phyloP scores from a whole-genome alignment of 2,797 vertebrate species.

The Hyperoplus lanceolatus region DNA sequence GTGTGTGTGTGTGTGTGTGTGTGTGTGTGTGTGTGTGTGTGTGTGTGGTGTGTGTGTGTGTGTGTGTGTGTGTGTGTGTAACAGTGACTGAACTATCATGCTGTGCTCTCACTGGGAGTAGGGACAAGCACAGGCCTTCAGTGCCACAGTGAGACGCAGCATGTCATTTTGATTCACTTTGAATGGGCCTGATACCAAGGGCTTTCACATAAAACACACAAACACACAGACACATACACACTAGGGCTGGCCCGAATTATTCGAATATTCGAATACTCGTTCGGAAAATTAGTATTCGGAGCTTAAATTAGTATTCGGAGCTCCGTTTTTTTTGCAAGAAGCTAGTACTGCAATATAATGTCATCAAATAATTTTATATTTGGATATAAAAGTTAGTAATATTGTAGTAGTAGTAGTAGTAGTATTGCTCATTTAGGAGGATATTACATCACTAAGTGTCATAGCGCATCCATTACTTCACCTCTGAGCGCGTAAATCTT shows the following conservation, averaged over 20 bases:
- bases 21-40: neutral
- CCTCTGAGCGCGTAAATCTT: too few species aligned
- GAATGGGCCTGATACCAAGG: slow-evolving; percentile 64
- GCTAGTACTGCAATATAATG: too few species aligned
- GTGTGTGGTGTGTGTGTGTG: slow-evolving; percentile 12
- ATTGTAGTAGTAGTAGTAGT: too few species aligned
- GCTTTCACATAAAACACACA: slow-evolving; percentile 18
- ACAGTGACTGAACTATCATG: slow-evolving; percentile 49
- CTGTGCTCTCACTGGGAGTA: slow-evolving; percentile 44
- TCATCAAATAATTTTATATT: too few species aligned
- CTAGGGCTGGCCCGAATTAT: neutral
- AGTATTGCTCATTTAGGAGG: too few species aligned
- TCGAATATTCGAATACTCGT: too few species aligned
- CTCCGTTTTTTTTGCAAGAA: too few species aligned
- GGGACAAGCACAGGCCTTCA: slow-evolving; percentile 56
- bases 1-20: slow-evolving; percentile 3
- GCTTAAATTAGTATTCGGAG: too few species aligned
- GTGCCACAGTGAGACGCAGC: slow-evolving; percentile 53
- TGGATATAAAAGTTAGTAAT: too few species aligned
- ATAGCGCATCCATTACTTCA: too few species aligned
- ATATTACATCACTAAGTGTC: too few species aligned
- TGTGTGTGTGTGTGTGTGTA: slow-evolving; percentile 1
- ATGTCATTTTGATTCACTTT: slow-evolving; percentile 68
- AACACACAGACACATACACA: slow-evolving; percentile 28
- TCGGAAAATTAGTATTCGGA: too few species aligned